phyloP scores from a whole-genome alignment of 2,888 invertebrate species.

The Lottia scabra region DNA sequence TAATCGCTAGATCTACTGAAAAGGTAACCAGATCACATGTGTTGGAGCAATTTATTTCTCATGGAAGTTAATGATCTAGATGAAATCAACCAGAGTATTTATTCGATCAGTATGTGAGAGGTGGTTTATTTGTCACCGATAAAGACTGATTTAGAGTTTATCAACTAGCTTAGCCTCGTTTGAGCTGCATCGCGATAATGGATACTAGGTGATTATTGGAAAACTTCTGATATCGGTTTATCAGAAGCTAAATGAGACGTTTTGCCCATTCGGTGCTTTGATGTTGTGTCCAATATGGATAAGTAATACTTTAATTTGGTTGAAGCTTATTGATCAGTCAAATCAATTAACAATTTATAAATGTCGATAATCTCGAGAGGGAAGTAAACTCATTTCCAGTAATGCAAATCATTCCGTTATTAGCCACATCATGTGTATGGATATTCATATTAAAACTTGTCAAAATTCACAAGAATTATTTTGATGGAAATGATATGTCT shows the following conservation, averaged over 20 bases:
- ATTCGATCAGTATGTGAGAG: no score
- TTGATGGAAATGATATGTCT: no score
- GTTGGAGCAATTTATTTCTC: no score
- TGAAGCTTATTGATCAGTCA: conserved; percentile 25
- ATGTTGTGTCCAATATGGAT: conserved; percentile 27
- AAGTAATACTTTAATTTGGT: conserved; percentile 40
- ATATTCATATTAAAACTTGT: no score
- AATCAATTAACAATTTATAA: conserved; percentile 17
- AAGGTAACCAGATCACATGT: no score
- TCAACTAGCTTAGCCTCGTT: conserved; percentile 11
- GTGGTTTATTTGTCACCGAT: not conserved
- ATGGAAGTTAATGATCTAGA: no score
- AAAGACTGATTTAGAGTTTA: conserved; percentile 7
- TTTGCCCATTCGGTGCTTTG: conserved; percentile 20
- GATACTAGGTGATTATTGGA: conserved; percentile 12
- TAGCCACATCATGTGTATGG: no score
- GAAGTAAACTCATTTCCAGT: no score
- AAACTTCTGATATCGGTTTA: conserved; percentile 9
- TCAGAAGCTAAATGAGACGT: conserved; percentile 14
- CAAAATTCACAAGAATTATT: no score
- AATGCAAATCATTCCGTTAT: no score
- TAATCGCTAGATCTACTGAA: no score
- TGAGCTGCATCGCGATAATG: conserved; percentile 10
- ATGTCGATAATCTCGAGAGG: conserved; percentile 8
- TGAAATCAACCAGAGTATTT: no score